Evolutionary conservation across 1,140 invertebrate species (phyloP).

Genomic region (Bactericera cockerelli): DNA sequence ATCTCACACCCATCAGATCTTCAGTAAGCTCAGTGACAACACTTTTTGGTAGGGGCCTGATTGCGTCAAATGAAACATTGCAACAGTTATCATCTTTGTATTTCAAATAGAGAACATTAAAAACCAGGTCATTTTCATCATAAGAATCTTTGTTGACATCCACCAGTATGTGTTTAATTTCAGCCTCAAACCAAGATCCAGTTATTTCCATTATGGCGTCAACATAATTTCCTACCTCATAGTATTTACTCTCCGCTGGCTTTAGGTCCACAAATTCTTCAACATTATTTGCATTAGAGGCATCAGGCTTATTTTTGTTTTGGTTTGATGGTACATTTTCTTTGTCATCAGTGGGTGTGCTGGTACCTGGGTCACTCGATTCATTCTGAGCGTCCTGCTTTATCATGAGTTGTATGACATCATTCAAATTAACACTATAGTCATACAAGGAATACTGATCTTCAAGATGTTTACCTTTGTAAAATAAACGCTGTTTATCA

Average conservation of each 20-base stretch:
- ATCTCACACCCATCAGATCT: slow-evolving; percentile 40
- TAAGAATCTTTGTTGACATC: slow-evolving; percentile 26
- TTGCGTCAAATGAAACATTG: not conserved
- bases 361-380: too few species aligned
- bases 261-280: too few species aligned
- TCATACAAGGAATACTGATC: too few species aligned
- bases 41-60: slow-evolving; percentile 11
- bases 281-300: too few species aligned
- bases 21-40: slow-evolving; percentile 36
- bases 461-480: too few species aligned
- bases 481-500: too few species aligned
- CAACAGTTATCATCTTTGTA: not conserved
- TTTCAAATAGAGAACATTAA: slow-evolving; percentile 1
- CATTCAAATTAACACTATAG: too few species aligned
- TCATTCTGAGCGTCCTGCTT: too few species aligned
- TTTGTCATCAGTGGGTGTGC: too few species aligned
- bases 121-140: slow-evolving; percentile 25
- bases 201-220: slow-evolving; percentile 41
- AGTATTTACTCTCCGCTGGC: slow-evolving; percentile 12
- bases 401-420: too few species aligned
- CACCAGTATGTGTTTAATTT: slow-evolving; percentile 32
- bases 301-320: too few species aligned
- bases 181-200: slow-evolving; percentile 49
- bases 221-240: slow-evolving; percentile 46
- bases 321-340: too few species aligned